Percentiles rank a stretch among this genome's conserved stretches.
Conservation (phyloP, 2,113 vertebrate genomes). For the Eclectus roratus region DNA sequence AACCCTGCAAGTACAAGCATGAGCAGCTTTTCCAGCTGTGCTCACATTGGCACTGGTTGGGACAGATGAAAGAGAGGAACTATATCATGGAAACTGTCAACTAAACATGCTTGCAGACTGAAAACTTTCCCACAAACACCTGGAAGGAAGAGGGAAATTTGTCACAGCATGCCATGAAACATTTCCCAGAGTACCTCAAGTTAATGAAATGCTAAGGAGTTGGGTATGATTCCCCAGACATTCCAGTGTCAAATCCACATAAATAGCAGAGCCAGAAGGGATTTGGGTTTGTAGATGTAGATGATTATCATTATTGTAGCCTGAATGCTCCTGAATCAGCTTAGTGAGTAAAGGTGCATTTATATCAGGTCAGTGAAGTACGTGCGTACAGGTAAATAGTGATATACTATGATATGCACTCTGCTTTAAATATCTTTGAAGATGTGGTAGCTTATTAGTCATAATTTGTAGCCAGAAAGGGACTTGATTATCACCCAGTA, state of each 20-base stretch:
- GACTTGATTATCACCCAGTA: neutral
- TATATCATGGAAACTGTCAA: neutral
- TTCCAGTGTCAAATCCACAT: neutral
- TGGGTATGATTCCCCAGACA: neutral
- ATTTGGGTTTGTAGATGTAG: neutral
- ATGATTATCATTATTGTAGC: neutral
- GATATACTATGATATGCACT: neutral
- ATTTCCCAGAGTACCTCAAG: neutral
- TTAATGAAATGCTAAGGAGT: neutral
- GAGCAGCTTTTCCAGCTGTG: neutral
- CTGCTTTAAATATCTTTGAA: slow-evolving; percentile 23
- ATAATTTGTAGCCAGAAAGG: neutral
- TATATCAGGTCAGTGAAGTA: neutral
- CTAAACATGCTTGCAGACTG: neutral
- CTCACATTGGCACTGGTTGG: neutral
- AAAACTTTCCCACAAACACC: neutral
- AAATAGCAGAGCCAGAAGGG: neutral
- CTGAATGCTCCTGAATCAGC: neutral
- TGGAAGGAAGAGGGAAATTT: neutral
- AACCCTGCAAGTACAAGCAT: neutral
- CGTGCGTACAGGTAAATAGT: neutral
- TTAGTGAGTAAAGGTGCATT: neutral
- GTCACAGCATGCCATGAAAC: neutral
- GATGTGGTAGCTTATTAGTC: neutral
- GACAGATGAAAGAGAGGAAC: neutral